Percentiles rank a stretch among this genome's conserved stretches.
Conservation (phyloP, 2,113 vertebrate genomes). For the Microcebus ravelobensis region DNA sequence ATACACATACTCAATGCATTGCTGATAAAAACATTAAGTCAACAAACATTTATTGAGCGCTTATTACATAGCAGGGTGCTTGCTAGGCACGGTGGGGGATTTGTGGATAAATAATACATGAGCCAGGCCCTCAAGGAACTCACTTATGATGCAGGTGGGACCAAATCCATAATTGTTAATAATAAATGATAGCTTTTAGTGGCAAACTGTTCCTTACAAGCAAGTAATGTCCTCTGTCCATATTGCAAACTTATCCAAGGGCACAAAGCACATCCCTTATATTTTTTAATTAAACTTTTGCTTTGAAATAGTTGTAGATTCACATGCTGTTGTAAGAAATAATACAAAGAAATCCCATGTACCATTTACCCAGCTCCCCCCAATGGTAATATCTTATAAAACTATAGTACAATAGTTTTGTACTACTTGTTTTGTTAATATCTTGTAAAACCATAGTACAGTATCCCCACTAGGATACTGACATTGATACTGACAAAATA, state of each 20-base stretch:
- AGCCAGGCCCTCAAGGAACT: conserved; percentile 10
- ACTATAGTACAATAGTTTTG: background rate
- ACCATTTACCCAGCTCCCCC: background rate
- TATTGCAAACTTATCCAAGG: background rate
- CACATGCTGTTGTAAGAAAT: background rate
- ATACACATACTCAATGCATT: background rate
- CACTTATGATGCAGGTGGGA: conserved; percentile 47
- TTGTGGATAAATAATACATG: conserved; percentile 67
- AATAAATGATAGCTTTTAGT: conserved; percentile 19
- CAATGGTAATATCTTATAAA: background rate
- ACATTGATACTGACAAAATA: background rate
- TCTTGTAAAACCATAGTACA: background rate
- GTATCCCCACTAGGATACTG: background rate
- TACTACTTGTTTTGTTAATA: no score
- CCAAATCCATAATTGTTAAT: conserved; percentile 42
- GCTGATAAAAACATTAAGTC: conserved; percentile 69
- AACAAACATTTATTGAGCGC: conserved; percentile 69
- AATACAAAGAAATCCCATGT: background rate
- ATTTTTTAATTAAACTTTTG: background rate
- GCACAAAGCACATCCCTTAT: background rate
- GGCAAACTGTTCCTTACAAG: background rate
- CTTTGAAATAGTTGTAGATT: conserved; percentile 10
- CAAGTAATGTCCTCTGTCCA: background rate
- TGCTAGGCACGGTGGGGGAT: conserved; percentile 44
- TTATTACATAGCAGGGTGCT: conserved; percentile 74